phyloP scores from a whole-genome alignment of 1,140 invertebrate genomes.

The Halictus rubicundus region DNA sequence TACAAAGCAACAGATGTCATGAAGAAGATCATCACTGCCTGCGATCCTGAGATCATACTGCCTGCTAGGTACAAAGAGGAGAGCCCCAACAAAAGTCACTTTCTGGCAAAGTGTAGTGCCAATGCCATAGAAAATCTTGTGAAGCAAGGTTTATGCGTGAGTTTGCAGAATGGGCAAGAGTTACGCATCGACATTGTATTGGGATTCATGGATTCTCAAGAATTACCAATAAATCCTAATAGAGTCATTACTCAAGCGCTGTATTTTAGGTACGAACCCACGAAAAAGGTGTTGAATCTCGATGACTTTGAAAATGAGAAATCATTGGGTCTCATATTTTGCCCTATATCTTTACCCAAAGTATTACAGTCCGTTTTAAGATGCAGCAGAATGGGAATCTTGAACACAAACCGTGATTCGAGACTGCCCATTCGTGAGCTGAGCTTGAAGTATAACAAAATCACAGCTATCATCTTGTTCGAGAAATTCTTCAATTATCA shows the following conservation, averaged over 20 bases:
- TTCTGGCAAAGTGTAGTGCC: conserved; percentile 69
- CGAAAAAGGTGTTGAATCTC: conserved; percentile 72
- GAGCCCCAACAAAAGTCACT: conserved; percentile 65
- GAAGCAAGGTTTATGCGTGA: conserved; percentile 68
- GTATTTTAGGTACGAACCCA: conserved; percentile 63
- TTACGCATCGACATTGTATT: conserved; percentile 74
- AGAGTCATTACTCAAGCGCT: conserved; percentile 66
- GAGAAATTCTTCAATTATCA: conserved; percentile 73
- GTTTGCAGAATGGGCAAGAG: conserved; percentile 56
- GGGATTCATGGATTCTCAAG: conserved; percentile 66
- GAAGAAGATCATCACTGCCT: conserved; percentile 64
- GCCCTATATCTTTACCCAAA: conserved; percentile 70
- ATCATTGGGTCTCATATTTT: conserved; percentile 70
- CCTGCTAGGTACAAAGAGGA: conserved; percentile 73
- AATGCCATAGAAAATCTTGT: conserved; percentile 69
- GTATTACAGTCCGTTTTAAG: conserved; percentile 71
- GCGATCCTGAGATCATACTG: conserved; percentile 71
- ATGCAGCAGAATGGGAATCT: conserved; percentile 62
- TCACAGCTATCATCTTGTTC: conserved; percentile 62
- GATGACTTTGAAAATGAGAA: conserved; percentile 75
- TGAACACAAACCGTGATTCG: conserved; percentile 56
- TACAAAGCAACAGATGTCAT: conserved; percentile 64
- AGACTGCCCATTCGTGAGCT: conserved; percentile 73
- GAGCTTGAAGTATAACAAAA: conserved; percentile 69
- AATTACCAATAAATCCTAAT: conserved; percentile 69